These are phyloP conservation scores for Vanessa tameamea DNA, from an alignment of 1,140 invertebrate genomes.

Conservation along the genomic window DNA sequence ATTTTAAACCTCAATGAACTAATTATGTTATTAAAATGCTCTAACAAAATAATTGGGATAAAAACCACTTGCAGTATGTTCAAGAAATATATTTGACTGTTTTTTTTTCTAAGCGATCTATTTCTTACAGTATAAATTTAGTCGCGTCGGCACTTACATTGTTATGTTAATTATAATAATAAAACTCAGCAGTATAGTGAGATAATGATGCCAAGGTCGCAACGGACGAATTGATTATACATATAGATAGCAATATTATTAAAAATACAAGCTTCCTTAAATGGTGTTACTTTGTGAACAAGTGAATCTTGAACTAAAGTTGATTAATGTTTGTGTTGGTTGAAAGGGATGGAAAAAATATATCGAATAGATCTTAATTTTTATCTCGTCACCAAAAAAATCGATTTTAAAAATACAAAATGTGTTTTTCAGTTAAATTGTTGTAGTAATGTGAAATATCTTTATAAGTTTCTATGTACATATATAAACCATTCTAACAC, in stretches of 20 bases:
- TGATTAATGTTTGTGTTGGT: constrained; percentile 25
- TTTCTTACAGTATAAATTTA: neutral
- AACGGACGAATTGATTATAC: constrained; percentile 33
- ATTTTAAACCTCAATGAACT: no score
- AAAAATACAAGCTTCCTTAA: constrained; percentile 45
- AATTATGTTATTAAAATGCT: no score
- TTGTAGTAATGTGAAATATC: no score
- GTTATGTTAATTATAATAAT: constrained; percentile 49
- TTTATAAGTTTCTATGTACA: no score
- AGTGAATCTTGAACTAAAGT: constrained; percentile 33
- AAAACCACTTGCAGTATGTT: no score
- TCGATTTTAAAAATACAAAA: no score
- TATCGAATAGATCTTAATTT: neutral
- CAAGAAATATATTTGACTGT: no score
- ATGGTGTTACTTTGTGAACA: constrained; percentile 36
- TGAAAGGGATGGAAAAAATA: neutral
- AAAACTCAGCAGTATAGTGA: constrained; percentile 38
- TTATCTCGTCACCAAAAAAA: no score
- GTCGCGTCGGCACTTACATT: constrained; percentile 28
- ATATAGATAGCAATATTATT: constrained; percentile 25
- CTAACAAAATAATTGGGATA: no score
- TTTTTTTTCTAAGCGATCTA: constrained; percentile 6
- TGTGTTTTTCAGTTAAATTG: no score
- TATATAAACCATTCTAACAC: no score
- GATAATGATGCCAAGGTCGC: constrained; percentile 55